Evolutionary conservation across 35 echinoderm and acorn worm genomes (phyloP).

Genomic region (Apostichopus californicus): DNA sequence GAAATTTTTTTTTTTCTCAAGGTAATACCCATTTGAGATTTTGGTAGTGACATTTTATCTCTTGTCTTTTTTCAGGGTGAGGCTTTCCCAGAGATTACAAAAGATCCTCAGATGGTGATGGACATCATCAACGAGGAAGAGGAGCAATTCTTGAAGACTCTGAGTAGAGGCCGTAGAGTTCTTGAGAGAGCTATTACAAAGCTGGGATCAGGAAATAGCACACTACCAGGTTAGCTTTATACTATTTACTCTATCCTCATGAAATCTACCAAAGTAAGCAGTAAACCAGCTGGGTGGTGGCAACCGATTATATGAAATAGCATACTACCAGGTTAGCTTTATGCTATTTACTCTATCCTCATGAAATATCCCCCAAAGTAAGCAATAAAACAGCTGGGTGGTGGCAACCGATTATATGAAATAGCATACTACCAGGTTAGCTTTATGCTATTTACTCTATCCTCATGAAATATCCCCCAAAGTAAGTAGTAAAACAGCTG

Average conservation of each 20-base stretch:
- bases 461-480: no score
- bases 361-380: no score
- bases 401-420: background rate
- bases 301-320: background rate
- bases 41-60: no score
- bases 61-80: slow-evolving; percentile 66
- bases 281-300: no score
- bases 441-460: no score
- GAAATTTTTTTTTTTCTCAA: no score
- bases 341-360: no score
- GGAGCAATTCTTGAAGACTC: slow-evolving; percentile 90
- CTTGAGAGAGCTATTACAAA: slow-evolving; percentile 84
- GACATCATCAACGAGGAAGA: slow-evolving; percentile 97
- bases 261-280: no score
- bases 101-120: slow-evolving; percentile 90
- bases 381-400: no score
- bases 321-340: slow-evolving; percentile 66
- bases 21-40: no score
- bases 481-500: no score
- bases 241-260: no score
- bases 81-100: slow-evolving; percentile 88
- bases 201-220: slow-evolving; percentile 61
- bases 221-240: slow-evolving; percentile 65
- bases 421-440: slow-evolving; percentile 74
- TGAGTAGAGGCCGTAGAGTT: slow-evolving; percentile 88